These are phyloP conservation scores for Charadrius vociferus DNA, from an alignment of 2,113 vertebrate genomes.

Conservation along the genomic window DNA sequence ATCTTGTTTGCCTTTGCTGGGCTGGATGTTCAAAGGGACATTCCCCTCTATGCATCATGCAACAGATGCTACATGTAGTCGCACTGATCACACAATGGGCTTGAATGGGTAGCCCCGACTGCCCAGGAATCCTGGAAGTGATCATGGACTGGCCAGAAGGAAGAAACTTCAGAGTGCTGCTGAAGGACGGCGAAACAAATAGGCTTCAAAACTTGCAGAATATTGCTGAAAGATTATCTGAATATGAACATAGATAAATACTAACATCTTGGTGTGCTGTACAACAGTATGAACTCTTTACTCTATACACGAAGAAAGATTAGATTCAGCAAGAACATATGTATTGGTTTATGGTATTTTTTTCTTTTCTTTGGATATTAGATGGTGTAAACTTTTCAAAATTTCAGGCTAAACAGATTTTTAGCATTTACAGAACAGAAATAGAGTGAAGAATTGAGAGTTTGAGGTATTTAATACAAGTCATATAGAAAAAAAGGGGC, in stretches of 20 bases:
- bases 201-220: not conserved
- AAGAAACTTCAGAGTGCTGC: not conserved
- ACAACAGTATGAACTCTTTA: not conserved
- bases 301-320: not conserved
- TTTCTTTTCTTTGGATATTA: not conserved
- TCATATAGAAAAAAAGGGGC: not conserved
- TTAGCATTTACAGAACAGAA: not conserved
- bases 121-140: not conserved
- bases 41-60: not conserved
- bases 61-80: not conserved
- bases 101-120: not conserved
- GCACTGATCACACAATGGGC: not conserved
- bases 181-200: accelerated
- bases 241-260: not conserved
- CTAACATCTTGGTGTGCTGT: accelerated
- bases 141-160: not conserved
- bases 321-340: not conserved
- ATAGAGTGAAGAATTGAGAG: not conserved
- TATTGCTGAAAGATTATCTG: not conserved
- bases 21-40: not conserved
- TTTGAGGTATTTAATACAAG: not conserved
- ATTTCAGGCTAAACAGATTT: not conserved
- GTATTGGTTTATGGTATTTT: not conserved
- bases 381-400: not conserved
- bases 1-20: not conserved